A percentile compares a stretch with the other conserved stretches of the same genome.
These are phyloP conservation scores for Lynx canadensis DNA, from an alignment of 2,113 vertebrate genomes.

Conservation along the genomic window DNA sequence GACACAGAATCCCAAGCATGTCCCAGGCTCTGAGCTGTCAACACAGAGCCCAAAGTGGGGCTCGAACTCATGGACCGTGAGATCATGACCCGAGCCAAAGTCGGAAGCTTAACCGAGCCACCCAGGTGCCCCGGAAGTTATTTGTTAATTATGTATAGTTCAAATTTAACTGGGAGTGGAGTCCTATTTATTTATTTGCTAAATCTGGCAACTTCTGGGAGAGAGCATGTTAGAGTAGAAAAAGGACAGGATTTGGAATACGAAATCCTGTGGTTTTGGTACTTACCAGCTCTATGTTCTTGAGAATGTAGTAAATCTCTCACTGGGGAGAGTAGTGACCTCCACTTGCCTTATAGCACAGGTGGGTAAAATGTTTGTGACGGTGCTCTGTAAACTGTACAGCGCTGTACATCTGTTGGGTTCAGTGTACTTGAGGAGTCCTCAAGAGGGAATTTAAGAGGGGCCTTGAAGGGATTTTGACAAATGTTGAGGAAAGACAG, in stretches of 20 bases:
- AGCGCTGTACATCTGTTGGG: not conserved
- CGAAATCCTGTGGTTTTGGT: not conserved
- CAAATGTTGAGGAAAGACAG: not conserved
- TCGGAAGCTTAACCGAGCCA: too few relatives aligned
- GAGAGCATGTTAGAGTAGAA: not conserved
- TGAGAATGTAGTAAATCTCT: not conserved
- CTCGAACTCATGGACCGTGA: too few relatives aligned
- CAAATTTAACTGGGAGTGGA: not conserved
- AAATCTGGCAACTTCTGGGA: not conserved
- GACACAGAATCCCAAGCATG: too few relatives aligned
- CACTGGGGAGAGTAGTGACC: not conserved
- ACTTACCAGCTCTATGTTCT: not conserved
- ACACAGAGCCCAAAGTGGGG: too few relatives aligned
- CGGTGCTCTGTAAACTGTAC: not conserved
- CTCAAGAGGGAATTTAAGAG: not conserved
- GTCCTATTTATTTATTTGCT: conserved; percentile 8
- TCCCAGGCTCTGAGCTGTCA: too few relatives aligned
- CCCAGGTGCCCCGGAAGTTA: not conserved
- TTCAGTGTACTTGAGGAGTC: not conserved
- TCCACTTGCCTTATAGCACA: not conserved
- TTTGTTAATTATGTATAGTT: not conserved
- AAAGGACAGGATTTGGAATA: not conserved
- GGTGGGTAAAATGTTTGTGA: not conserved
- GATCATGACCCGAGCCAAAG: too few relatives aligned
- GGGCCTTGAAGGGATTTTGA: not conserved